Conservation (phyloP, 1,140 invertebrate genomes). For the Venturia canescens region DNA sequence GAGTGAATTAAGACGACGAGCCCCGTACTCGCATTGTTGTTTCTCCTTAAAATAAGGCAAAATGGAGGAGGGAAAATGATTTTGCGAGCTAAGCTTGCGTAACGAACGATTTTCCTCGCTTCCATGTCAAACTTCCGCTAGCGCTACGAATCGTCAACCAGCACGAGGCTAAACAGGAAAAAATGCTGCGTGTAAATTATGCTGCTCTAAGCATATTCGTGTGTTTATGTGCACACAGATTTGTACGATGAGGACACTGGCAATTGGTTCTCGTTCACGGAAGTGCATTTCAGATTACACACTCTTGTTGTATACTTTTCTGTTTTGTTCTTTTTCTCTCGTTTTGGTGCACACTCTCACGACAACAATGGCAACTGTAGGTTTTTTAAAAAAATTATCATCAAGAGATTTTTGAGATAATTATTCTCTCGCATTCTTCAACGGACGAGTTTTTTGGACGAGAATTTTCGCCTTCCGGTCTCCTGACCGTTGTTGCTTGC, state of each 20-base stretch:
- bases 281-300: constrained; percentile 4
- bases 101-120: not conserved
- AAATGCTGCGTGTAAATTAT: not conserved
- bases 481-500: too few species aligned
- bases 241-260: not conserved
- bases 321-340: too few species aligned
- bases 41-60: not conserved
- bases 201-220: not conserved
- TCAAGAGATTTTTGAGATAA: too few species aligned
- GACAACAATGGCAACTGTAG: not conserved
- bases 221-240: too few species aligned
- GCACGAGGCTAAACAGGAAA: not conserved
- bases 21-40: not conserved
- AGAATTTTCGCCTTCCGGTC: too few species aligned
- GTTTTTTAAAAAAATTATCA: too few species aligned
- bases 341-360: not conserved
- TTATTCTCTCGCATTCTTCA: too few species aligned
- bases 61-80: not conserved
- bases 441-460: too few species aligned
- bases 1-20: not conserved
- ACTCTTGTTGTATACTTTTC: not conserved
- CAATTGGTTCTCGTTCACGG: constrained; percentile 6
- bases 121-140: not conserved
- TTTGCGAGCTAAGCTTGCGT: not conserved
- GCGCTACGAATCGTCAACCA: not conserved